These are phyloP conservation scores for Glandiceps talaboti DNA, from an alignment of 53 echinoderm and acorn worm species.

Conservation along the genomic window DNA sequence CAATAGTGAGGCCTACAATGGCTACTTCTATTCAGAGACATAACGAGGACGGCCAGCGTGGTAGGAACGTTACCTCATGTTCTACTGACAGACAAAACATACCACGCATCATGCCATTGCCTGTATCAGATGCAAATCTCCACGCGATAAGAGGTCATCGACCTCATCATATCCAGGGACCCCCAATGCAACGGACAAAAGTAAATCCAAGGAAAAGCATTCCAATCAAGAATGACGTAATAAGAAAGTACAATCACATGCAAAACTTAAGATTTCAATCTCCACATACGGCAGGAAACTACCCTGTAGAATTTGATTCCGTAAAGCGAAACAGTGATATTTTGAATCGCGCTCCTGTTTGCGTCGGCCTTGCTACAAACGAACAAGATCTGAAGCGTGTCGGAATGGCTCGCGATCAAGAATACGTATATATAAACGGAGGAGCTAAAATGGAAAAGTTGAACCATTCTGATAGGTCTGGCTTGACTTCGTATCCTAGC, in stretches of 20 bases:
- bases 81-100: too few relatives aligned
- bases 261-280: too few relatives aligned
- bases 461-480: not conserved
- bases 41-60: not conserved
- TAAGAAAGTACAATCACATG: not conserved
- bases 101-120: not conserved
- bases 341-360: not conserved
- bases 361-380: too few relatives aligned
- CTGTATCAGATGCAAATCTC: not conserved
- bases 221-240: not conserved
- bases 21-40: not conserved
- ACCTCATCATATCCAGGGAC: not conserved
- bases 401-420: too few relatives aligned
- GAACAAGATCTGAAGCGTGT: too few relatives aligned
- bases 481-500: not conserved
- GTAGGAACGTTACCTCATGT: not conserved
- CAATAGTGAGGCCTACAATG: not conserved
- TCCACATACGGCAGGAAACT: too few relatives aligned
- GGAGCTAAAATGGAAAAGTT: too few relatives aligned
- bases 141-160: too few relatives aligned
- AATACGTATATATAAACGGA: too few relatives aligned
- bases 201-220: not conserved
- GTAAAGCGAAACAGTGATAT: not conserved
- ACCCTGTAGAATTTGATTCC: not conserved
- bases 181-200: not conserved